These are phyloP conservation scores for Petrolisthes manimaculis DNA, from an alignment of 2,888 invertebrate species.

Conservation along the genomic window DNA sequence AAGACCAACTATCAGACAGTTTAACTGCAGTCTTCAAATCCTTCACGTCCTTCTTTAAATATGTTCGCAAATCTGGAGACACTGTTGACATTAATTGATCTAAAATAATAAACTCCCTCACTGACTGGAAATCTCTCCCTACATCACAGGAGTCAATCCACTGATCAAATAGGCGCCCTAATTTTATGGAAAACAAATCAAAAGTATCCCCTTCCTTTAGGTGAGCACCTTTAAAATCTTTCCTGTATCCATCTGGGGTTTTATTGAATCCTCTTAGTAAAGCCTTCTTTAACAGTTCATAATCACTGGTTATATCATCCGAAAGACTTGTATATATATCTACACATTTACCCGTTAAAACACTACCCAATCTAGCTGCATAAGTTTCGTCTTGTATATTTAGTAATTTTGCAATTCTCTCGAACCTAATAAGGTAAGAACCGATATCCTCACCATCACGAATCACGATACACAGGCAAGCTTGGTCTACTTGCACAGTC, in stretches of 20 bases:
- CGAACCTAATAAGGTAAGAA: background rate
- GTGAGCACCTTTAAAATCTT: conserved; percentile 10
- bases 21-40: background rate
- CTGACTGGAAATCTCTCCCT: background rate
- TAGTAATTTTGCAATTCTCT: background rate
- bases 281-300: conserved; percentile 29
- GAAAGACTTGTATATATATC: conserved; percentile 11
- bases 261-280: conserved; percentile 18
- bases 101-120: conserved; percentile 20
- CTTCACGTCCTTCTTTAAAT: conserved; percentile 21
- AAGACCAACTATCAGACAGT: conserved; percentile 19
- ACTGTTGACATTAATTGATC: conserved; percentile 25
- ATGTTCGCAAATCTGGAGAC: background rate
- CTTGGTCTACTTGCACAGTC: background rate
- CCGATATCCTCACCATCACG: background rate
- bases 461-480: background rate
- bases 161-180: conserved; percentile 24
- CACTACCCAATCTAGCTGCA: background rate
- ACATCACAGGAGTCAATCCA: conserved; percentile 11
- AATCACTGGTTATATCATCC: background rate
- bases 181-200: background rate
- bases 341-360: background rate
- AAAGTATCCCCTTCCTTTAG: background rate
- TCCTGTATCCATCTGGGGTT: conserved; percentile 16
- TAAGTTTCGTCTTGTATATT: background rate